Evolutionary conservation across 2,888 invertebrate genomes (phyloP).

Genomic region (Limenitis camilla): DNA sequence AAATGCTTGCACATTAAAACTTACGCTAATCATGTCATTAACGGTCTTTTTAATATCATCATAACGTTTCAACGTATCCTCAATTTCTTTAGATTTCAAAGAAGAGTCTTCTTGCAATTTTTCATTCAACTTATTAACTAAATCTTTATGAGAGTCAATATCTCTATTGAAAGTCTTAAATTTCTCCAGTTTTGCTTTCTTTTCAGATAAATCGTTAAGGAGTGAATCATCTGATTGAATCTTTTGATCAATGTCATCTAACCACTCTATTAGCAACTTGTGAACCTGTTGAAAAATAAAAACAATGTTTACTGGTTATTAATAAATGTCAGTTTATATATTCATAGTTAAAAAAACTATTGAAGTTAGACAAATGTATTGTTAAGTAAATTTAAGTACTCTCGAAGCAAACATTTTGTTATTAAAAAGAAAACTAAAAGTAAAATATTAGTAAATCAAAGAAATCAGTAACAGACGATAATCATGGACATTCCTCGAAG

Average conservation of each 20-base stretch:
- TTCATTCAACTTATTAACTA: conserved; percentile 83
- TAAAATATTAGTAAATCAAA: not conserved
- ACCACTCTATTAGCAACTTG: conserved; percentile 88
- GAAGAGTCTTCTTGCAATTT: conserved; percentile 82
- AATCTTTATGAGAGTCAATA: conserved; percentile 84
- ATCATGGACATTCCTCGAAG: too few relatives aligned
- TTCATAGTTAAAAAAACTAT: too few relatives aligned
- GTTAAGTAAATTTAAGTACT: too few relatives aligned
- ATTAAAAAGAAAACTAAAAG: not conserved
- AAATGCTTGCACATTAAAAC: conserved; percentile 32
- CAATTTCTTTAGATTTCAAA: conserved; percentile 79
- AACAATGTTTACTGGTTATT: too few relatives aligned
- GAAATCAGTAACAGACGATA: too few relatives aligned
- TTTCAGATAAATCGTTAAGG: conserved; percentile 91
- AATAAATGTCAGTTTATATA: too few relatives aligned
- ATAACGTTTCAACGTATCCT: conserved; percentile 81
- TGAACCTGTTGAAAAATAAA: conserved; percentile 67
- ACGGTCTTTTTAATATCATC: conserved; percentile 80
- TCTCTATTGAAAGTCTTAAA: conserved; percentile 88
- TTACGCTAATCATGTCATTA: conserved; percentile 77
- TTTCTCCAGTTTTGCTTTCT: conserved; percentile 91
- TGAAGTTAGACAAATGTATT: too few relatives aligned
- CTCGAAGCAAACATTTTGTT: not conserved
- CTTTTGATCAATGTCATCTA: conserved; percentile 90
- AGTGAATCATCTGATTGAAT: conserved; percentile 82